These are phyloP conservation scores for Emydocephalus ijimae DNA, from an alignment of 2,113 vertebrate species.

Conservation along the genomic window DNA sequence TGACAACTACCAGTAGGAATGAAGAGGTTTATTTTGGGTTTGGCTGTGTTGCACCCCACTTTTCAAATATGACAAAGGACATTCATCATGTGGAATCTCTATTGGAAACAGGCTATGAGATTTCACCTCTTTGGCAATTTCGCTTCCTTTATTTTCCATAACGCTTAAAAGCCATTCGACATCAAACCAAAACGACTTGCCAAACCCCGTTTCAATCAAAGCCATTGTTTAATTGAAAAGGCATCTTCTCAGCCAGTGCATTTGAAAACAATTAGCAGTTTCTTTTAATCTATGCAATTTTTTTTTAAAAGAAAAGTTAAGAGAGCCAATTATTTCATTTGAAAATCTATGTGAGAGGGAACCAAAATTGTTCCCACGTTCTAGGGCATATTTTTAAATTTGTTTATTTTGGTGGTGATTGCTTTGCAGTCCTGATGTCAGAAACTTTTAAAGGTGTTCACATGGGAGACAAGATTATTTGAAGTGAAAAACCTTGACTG, in stretches of 20 bases:
- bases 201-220: slow-evolving; percentile 33
- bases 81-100: neutral
- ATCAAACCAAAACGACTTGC: slow-evolving; percentile 30
- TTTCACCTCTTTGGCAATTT: neutral
- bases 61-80: neutral
- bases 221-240: slow-evolving; percentile 20
- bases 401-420: neutral
- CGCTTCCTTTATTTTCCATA: neutral
- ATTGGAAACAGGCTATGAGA: neutral
- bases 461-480: neutral
- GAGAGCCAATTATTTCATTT: slow-evolving; percentile 19
- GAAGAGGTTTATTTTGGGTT: neutral
- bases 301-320: neutral
- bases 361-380: slow-evolving; percentile 17
- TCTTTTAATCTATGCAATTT: neutral
- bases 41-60: neutral
- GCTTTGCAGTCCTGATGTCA: neutral
- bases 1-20: neutral
- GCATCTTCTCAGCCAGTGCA: slow-evolving; percentile 3
- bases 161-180: slow-evolving; percentile 3
- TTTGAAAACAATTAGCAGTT: slow-evolving; percentile 48
- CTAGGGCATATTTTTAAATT: slow-evolving; percentile 8
- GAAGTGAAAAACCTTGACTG: neutral
- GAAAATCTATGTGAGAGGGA: neutral
- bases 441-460: slow-evolving; percentile 1